These are phyloP conservation scores for Pseudobourletiella spinata DNA, from an alignment of 1,140 invertebrate species.

Conservation along the genomic window DNA sequence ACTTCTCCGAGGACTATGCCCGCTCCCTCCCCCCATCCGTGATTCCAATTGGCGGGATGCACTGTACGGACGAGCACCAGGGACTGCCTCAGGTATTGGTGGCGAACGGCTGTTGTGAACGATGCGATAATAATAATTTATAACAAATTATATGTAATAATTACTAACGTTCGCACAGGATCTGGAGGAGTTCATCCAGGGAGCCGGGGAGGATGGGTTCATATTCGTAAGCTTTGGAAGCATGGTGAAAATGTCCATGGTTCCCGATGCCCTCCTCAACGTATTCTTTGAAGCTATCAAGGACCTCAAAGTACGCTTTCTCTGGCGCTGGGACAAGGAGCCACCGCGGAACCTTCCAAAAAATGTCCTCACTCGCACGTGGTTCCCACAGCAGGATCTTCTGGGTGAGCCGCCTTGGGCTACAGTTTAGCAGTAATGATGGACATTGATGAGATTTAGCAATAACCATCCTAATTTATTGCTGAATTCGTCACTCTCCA, in stretches of 20 bases:
- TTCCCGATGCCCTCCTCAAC: background rate
- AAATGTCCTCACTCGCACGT: slow-evolving; percentile 12
- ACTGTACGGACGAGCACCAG: background rate
- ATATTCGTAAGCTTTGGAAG: slow-evolving; percentile 19
- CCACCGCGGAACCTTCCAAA: background rate
- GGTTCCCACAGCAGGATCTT: slow-evolving; percentile 19
- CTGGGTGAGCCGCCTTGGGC: no score
- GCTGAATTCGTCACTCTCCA: no score
- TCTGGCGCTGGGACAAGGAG: slow-evolving; percentile 17
- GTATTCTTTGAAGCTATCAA: slow-evolving; percentile 12
- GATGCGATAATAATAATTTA: background rate
- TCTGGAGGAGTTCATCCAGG: background rate
- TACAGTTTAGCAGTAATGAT: no score
- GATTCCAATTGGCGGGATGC: slow-evolving; percentile 17
- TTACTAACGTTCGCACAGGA: background rate
- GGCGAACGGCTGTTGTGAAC: no score
- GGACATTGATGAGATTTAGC: no score
- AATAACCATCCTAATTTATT: no score
- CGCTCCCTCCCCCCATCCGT: slow-evolving; percentile 23
- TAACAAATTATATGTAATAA: background rate
- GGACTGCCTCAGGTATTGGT: background rate
- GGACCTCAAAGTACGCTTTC: background rate
- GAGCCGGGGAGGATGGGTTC: slow-evolving; percentile 8
- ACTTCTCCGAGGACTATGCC: slow-evolving; percentile 23
- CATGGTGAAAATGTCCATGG: background rate